Base-by-base conservation (phyloP, 2,888 invertebrate species). In the Lycophotia porphyrea region DNA sequence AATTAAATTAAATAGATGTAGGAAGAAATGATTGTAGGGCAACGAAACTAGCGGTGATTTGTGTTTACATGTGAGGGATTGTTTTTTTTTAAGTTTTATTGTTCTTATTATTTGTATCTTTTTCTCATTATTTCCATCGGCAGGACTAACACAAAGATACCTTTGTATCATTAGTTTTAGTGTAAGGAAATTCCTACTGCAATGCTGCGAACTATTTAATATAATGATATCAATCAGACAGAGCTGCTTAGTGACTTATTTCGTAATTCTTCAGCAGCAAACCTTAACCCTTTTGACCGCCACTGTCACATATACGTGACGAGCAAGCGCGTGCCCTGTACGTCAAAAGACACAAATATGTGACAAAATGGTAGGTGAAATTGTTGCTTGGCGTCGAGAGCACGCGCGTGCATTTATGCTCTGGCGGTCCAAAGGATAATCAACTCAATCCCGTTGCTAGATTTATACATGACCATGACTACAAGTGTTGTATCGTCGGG, bases 1-100 rank as follows among this genome's bases (percentile, higher is more conserved):
- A 86, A 86, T 88, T 88, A 76, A 87, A 87, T 84, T 82, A 85
- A 86, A 87, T 87, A 88, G 87, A 85, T 76, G 84, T 84, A 72
- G 74, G 36, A 79, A 74, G 68, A 79, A 69, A 66, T 67, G 76
- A 79, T 84, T 78, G 77, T 77, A 76, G 84, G 80, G 88, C 84
- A 68, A 66, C 66, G 47, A 81, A 84, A 78, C 52, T 63, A 72
- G 82, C 85, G 86, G 64, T 67, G 49, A 39, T 78, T 77, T 77
- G 63, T 77, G 64, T 15, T 61, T 24, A 55, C 60, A 68, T 15
- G 31, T 13, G 13, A 24, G 27, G 49, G 1, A 61, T 44, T 13
- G 36, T 36, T 5, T 15, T 65, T 34, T 70, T 61, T 76, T n/a
- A 18, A 24, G 18, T 34, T 61, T 52, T n/a, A 52, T 66, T 63